Conservation (phyloP, 2,797 vertebrate species). For the Pygocentrus nattereri region DNA sequence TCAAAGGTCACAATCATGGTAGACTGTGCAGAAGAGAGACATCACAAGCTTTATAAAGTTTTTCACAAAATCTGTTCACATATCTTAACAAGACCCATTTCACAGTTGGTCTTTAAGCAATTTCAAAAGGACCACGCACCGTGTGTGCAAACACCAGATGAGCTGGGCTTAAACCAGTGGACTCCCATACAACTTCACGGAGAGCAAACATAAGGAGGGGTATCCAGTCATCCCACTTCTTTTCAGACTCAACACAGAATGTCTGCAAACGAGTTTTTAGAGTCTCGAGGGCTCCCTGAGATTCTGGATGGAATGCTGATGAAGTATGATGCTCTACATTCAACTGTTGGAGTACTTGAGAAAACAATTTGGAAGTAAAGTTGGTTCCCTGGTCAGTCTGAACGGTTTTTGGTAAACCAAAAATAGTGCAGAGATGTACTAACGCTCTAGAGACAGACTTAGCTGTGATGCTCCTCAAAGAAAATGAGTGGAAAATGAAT, state of each 20-base stretch:
- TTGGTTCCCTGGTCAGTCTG: background rate
- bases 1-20: background rate
- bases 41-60: background rate
- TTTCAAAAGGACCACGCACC: constrained; percentile 3
- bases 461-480: background rate
- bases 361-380: constrained; percentile 5
- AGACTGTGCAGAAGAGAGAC: background rate
- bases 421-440: background rate
- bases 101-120: background rate
- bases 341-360: constrained; percentile 24
- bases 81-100: background rate
- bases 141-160: constrained; percentile 49
- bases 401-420: background rate
- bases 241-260: constrained; percentile 3
- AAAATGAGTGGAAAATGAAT: background rate
- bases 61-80: background rate
- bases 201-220: constrained; percentile 34
- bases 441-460: background rate
- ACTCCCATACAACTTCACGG: constrained; percentile 33
- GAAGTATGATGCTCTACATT: background rate
- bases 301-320: constrained; percentile 15
- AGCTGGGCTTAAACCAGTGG: constrained; percentile 32
- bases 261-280: constrained; percentile 16
- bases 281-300: constrained; percentile 17
- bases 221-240: background rate